Base-by-base conservation (phyloP, 2,888 invertebrate species). In the Criorhina ranunculi region DNA sequence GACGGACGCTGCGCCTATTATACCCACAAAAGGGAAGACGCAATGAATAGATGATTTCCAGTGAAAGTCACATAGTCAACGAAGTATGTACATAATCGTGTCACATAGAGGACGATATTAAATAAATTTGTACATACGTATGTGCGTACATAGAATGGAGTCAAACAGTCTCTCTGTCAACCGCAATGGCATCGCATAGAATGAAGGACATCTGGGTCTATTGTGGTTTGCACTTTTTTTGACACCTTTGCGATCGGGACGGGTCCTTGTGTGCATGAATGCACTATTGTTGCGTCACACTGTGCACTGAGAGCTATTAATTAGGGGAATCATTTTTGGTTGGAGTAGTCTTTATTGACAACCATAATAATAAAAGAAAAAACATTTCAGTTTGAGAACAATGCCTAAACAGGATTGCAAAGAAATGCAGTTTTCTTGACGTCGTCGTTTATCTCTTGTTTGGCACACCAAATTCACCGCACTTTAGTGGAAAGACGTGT, bases 221-320 rank as follows among this genome's bases (percentile, higher is more conserved):
- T 80, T 85, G 80, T 85, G 85, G 85, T 80, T 85, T 85, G 85
- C 85, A 80, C 80, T 85, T 85, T 85, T 85, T 85, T 80, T 85
- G 85, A 80, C 85, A 80, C 85, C 85, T 85, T 85, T 85, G 69
- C 69, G 15, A 66, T 62, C 59, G 75, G 57, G 24, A 24, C 49
- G 69, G 40, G 51, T 69, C 62, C 73, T 83, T 76, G 67, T 78
- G 46, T 57, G 73, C 49, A 57, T 80, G 53, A 80, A 70, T 85
- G 85, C 75, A 75, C 75, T 80, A 75, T 76, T 80, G 85, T 85
- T 85, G 85, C 85, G 75, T 85, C 85, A 85, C 75, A 69, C 75
- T 53, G 70, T 76, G 80, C 79, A 69, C 75, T 53, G 70, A 80
- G 80, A 64, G 73, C 80, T 85, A 85, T 85, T 85, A 85, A 85